Evolutionary conservation across 2,797 vertebrate genomes (phyloP).

Genomic region (Rhynchonycteris naso): DNA sequence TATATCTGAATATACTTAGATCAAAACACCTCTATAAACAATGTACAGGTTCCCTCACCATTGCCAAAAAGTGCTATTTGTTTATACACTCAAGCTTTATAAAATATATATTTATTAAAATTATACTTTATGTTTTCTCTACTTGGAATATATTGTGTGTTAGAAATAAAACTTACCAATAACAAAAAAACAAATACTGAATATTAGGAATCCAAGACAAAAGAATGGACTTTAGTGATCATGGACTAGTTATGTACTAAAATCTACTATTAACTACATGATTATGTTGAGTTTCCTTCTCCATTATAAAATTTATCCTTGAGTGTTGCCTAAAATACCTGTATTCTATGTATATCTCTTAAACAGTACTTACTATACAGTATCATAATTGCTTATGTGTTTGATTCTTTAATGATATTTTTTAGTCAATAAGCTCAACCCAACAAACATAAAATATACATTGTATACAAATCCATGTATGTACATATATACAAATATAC

Average conservation of each 20-base stretch:
- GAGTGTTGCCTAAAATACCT: neutral
- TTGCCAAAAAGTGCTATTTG: neutral
- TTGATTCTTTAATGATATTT: neutral
- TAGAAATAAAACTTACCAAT: conserved; percentile 32
- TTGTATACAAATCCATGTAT: neutral
- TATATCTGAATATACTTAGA: neutral
- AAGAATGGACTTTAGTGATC: neutral
- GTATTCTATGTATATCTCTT: neutral
- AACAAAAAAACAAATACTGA: neutral
- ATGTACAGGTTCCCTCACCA: neutral
- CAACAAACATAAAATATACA: neutral
- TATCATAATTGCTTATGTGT: neutral
- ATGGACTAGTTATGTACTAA: neutral
- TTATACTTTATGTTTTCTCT: neutral
- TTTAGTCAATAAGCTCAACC: conserved; percentile 5
- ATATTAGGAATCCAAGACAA: neutral
- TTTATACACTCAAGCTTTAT: neutral
- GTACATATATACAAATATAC: neutral
- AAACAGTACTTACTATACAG: neutral
- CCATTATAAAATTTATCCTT: neutral
- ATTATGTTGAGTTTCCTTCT: conserved; percentile 6
- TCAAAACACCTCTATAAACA: neutral
- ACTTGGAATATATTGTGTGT: neutral
- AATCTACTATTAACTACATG: neutral
- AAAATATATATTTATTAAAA: neutral